A percentile compares a stretch with the other conserved stretches of the same genome.
These are phyloP conservation scores for Hemaris fuciformis DNA, from an alignment of 2,888 invertebrate species.

Conservation along the genomic window DNA sequence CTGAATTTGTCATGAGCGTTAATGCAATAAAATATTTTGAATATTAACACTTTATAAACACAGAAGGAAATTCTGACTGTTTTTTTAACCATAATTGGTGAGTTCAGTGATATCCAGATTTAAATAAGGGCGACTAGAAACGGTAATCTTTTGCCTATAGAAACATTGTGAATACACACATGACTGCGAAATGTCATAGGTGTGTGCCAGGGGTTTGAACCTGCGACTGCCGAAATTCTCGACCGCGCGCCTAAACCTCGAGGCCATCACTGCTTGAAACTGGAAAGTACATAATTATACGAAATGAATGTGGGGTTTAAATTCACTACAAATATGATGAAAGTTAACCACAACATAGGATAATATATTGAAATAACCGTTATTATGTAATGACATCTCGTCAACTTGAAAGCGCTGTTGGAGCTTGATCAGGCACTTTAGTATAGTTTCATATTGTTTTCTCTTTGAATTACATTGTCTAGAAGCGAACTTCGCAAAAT, in stretches of 20 bases:
- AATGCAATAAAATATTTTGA: background rate
- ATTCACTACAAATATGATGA: conserved; percentile 22
- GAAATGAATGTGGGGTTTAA: background rate
- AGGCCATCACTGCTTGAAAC: no score
- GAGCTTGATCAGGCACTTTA: conserved; percentile 9
- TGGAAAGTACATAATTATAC: background rate
- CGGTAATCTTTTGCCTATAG: no score
- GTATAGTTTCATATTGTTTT: conserved; percentile 1
- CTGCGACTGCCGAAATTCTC: no score
- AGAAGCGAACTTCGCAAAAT: background rate
- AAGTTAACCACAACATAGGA: conserved; percentile 37
- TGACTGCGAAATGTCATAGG: no score
- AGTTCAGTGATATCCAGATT: no score
- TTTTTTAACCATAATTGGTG: no score
- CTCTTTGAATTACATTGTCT: background rate
- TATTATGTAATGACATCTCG: conserved; percentile 16
- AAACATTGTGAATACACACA: no score
- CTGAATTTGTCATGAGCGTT: background rate
- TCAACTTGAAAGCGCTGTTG: conserved; percentile 27
- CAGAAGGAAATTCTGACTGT: background rate
- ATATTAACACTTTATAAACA: background rate
- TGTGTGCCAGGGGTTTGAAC: no score
- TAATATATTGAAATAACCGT: conserved; percentile 25
- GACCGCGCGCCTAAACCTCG: no score
- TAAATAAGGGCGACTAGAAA: no score